Evolutionary conservation across 1,140 invertebrate species (phyloP).

Genomic region (Camponotus vicinus): DNA sequence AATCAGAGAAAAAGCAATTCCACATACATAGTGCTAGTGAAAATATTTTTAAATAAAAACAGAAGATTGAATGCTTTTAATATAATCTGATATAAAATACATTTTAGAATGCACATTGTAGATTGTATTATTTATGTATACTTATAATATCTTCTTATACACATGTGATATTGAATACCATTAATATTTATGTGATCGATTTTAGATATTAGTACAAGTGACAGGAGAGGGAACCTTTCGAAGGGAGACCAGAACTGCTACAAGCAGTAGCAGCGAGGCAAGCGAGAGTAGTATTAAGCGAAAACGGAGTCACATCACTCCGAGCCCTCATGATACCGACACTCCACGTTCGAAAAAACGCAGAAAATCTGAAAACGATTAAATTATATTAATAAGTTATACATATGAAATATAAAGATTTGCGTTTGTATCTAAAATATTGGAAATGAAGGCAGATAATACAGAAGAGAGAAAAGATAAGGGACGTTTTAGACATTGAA

Average conservation of each 20-base stretch:
- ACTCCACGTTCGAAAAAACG: conserved; percentile 82
- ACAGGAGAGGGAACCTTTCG: conserved; percentile 82
- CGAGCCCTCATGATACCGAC: conserved; percentile 83
- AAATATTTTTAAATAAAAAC: conserved; percentile 7
- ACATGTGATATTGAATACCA: background rate
- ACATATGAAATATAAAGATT: conserved; percentile 20
- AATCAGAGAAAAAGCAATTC: background rate
- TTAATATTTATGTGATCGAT: conserved; percentile 17
- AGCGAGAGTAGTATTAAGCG: conserved; percentile 80
- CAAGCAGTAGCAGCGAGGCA: conserved; percentile 81
- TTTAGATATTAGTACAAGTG: conserved; percentile 83
- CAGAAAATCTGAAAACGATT: conserved; percentile 85
- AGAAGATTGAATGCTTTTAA: background rate
- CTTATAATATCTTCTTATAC: background rate
- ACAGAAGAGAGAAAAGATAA: background rate
- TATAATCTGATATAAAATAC: too few relatives aligned
- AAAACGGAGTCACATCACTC: conserved; percentile 83
- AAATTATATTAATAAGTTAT: conserved; percentile 6
- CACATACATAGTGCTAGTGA: background rate
- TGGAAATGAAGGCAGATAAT: background rate
- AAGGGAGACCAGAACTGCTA: conserved; percentile 84
- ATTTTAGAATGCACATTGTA: background rate
- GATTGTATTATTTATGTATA: background rate
- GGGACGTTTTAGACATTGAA: conserved; percentile 2
- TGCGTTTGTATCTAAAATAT: background rate